These are phyloP conservation scores for Netelia inedita DNA, from an alignment of 2,888 invertebrate genomes.

Conservation along the genomic window DNA sequence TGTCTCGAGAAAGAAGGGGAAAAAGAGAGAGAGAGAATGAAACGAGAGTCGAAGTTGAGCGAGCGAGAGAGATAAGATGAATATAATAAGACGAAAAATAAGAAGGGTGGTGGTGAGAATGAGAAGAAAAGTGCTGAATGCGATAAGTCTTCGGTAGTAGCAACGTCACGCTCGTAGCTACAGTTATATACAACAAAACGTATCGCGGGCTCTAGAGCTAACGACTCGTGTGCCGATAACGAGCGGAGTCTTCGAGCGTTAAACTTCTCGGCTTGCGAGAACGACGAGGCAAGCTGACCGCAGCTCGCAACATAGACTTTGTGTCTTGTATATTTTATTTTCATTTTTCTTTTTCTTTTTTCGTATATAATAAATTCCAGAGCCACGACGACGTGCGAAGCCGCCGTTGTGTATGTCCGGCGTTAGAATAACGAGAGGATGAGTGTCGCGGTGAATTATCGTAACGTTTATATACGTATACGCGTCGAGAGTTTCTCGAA, in stretches of 20 bases:
- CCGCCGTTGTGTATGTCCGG: background rate
- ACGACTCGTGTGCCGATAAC: conserved; percentile 56
- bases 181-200: conserved; percentile 4
- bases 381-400: background rate
- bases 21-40: background rate
- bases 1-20: conserved; percentile 20
- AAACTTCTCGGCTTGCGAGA: conserved; percentile 32
- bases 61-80: background rate
- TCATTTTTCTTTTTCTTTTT: conserved; percentile 38
- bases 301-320: conserved; percentile 7
- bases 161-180: conserved; percentile 38
- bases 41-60: background rate
- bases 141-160: conserved; percentile 50
- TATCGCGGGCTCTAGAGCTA: conserved; percentile 27
- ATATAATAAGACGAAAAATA: conserved; percentile 2
- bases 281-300: conserved; percentile 2
- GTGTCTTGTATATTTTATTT: background rate
- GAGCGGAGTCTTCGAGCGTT: conserved; percentile 36
- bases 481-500: background rate
- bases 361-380: conserved; percentile 37
- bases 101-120: conserved; percentile 4
- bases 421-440: conserved; percentile 40
- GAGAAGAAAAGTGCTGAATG: conserved; percentile 44
- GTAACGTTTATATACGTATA: background rate
- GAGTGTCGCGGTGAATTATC: conserved; percentile 31